Conservation (phyloP, 2,113 vertebrate species). For the Colaptes auratus region DNA sequence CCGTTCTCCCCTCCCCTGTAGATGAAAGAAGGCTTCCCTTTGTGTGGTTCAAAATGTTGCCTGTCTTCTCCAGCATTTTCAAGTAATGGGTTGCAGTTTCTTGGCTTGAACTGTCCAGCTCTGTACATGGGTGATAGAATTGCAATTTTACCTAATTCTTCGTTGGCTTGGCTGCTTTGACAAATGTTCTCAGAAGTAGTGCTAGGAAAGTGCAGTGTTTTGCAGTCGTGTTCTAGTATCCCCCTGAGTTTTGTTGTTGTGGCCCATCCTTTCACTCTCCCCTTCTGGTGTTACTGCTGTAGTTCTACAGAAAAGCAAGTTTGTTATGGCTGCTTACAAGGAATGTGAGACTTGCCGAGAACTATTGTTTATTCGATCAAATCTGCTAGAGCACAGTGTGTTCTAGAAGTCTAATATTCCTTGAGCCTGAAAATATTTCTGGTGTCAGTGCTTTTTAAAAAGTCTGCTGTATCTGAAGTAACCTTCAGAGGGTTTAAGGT, state of each 20-base stretch:
- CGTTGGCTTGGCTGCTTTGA: neutral
- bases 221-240: neutral
- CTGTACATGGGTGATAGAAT: neutral
- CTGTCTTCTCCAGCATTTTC: neutral
- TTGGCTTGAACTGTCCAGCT: neutral
- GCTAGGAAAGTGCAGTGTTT: neutral
- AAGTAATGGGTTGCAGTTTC: neutral
- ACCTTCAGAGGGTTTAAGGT: neutral
- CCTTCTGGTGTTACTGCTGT: neutral
- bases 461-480: neutral
- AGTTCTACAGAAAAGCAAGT: neutral
- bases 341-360: neutral
- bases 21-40: neutral
- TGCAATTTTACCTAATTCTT: no score
- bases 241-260: neutral
- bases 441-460: neutral
- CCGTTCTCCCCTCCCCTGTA: neutral
- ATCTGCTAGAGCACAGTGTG: neutral
- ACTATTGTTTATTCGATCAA: neutral
- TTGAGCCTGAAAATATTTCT: neutral
- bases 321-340: neutral
- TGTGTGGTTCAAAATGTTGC: neutral
- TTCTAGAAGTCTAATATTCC: neutral
- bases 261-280: neutral
- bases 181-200: neutral